Percentiles rank a stretch among this genome's conserved stretches.
phyloP scores from a whole-genome alignment of 2,797 vertebrate genomes.

The Premnoplex brunnescens region DNA sequence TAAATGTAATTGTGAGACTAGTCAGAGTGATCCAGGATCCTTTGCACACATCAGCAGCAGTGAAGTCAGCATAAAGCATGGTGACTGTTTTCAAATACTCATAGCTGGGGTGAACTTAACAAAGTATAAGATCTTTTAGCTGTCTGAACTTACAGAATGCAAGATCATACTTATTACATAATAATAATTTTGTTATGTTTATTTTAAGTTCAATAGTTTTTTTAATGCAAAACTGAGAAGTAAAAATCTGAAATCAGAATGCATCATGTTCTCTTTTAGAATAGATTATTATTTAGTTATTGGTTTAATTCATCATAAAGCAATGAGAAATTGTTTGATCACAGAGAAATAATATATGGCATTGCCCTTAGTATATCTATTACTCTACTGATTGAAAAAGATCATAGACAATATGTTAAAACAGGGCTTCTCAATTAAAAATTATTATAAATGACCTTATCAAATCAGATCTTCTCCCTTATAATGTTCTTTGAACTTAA shows the following conservation, averaged over 20 bases:
- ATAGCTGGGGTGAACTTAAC: background rate
- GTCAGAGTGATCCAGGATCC: no score
- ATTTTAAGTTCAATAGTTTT: background rate
- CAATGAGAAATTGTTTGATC: background rate
- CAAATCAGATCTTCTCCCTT: background rate
- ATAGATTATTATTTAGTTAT: background rate
- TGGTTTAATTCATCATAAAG: background rate
- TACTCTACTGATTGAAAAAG: background rate
- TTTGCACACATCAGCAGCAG: rapidly evolving
- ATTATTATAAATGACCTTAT: background rate
- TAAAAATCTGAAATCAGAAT: background rate
- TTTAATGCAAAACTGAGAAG: background rate
- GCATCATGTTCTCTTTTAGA: background rate
- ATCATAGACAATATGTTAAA: background rate
- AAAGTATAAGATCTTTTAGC: background rate
- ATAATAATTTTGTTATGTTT: background rate
- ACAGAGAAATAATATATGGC: background rate
- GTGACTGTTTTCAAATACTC: background rate
- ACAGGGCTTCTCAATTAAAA: background rate
- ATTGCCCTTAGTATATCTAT: background rate
- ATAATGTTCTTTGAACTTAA: background rate
- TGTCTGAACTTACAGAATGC: background rate
- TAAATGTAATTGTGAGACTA: background rate
- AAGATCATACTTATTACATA: background rate
- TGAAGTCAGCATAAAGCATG: background rate